Base-by-base conservation (phyloP, 2,888 invertebrate genomes). In the Empis stercorea region DNA sequence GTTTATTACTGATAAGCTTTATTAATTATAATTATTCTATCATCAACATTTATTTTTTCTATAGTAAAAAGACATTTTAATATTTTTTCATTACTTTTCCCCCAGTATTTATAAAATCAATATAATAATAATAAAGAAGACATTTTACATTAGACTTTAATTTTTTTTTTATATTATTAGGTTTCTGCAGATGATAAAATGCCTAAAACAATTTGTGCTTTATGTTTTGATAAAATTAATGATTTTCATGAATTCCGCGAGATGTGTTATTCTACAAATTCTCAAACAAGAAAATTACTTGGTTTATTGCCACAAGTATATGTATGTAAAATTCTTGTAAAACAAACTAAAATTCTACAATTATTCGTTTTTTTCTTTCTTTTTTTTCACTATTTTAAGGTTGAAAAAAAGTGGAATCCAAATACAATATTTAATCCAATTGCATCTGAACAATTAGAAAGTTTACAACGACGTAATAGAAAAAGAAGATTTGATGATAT, bases 221-320 rank as follows among this genome's bases (percentile, higher is more conserved):
- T 76, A 11, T 79, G 78, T 37, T 73, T 75, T 14, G 78, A 78
- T 55, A 78, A 78, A 64, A 73, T 79, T 47, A 75, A 76, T 56
- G 78, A 78, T 54, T 78, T 76, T 61, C 76, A 73, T 32, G 76
- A 77, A 58, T 79, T 78, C 59, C 62, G 75, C 13, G 72, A 74
- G 51, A 72, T 76, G 73, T 76, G 77, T 55, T 65, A 66, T 38
- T 66, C 73, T 30, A 78, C 74, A 1, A 74, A 78, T 54, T 65
- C 62, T 23, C 64, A 68, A 41, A 78, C 76, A 0, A 59, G 78
- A 17, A 59, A 68, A 30, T 54, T 68, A 1, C 55, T 68, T 3
- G 67, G 66, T 7, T 56, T 68, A 5, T 56, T 57, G 13, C 57
- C 60, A 3, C 61, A 57, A 49, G 56, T 58, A 41, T 2, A 7